These are phyloP conservation scores for Tangara arthus DNA, from an alignment of 2,797 vertebrate genomes.

Conservation along the genomic window DNA sequence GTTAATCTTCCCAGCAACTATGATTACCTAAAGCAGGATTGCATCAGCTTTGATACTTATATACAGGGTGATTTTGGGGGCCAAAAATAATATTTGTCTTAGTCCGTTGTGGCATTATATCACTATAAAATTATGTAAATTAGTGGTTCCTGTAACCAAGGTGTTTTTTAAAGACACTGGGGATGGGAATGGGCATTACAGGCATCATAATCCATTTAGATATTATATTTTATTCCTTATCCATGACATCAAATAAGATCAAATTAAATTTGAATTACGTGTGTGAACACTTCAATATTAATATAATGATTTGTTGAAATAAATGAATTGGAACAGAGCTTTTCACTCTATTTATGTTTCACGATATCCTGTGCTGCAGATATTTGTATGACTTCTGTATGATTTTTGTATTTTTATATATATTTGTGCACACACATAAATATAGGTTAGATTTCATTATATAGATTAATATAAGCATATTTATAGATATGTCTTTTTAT, in stretches of 20 bases:
- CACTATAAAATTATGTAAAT: not conserved
- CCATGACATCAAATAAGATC: not conserved
- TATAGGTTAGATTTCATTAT: not conserved
- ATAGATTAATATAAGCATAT: not conserved
- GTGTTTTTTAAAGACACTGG: not conserved
- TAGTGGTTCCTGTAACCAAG: not conserved
- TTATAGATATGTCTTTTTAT: not conserved
- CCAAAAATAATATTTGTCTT: not conserved
- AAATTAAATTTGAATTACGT: not conserved
- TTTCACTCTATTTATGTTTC: not conserved
- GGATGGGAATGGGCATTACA: not conserved
- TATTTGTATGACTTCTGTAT: not conserved
- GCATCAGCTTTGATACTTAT: not conserved
- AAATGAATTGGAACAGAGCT: not conserved
- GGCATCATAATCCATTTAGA: not conserved
- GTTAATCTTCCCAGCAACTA: not conserved
- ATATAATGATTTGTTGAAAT: not conserved
- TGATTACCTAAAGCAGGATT: not conserved
- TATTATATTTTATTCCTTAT: not conserved
- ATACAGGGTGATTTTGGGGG: not conserved
- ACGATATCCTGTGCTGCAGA: not conserved
- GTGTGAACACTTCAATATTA: not conserved
- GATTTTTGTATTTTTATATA: not conserved
- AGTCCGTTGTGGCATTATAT: not conserved
- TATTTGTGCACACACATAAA: accelerated